phyloP scores from a whole-genome alignment of 2,113 vertebrate species.

The Poicephalus gulielmi region DNA sequence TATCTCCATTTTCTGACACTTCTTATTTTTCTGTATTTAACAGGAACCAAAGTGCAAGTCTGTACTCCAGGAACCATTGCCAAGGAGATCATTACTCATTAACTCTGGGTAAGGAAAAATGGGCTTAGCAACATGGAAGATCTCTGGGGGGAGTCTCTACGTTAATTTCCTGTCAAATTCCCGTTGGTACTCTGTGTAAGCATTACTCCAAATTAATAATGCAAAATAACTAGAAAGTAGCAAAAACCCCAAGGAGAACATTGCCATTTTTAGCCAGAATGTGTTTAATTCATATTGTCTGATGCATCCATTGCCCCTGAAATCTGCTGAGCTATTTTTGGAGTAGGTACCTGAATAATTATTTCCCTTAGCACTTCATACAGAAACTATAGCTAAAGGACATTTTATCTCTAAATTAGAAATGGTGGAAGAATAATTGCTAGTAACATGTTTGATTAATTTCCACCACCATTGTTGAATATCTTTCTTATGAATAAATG shows the following conservation, averaged over 20 bases:
- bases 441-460: slow-evolving; percentile 18
- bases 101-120: slow-evolving; percentile 50
- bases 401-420: slow-evolving; percentile 17
- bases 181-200: slow-evolving; percentile 21
- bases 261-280: background rate
- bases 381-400: slow-evolving; percentile 5
- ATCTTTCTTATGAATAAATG: slow-evolving; percentile 42
- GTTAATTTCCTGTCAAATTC: slow-evolving; percentile 53
- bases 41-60: slow-evolving; percentile 27
- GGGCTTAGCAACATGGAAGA: background rate
- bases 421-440: background rate
- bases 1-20: background rate
- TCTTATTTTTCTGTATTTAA: slow-evolving; percentile 36
- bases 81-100: slow-evolving; percentile 63
- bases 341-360: background rate
- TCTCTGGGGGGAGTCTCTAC: slow-evolving; percentile 14
- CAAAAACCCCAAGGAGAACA: background rate
- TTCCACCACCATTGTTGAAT: background rate
- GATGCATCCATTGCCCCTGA: background rate
- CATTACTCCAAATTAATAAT: slow-evolving; percentile 45
- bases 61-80: slow-evolving; percentile 28
- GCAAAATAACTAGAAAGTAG: slow-evolving; percentile 34
- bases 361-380: background rate
- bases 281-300: background rate
- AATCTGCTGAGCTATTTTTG: background rate